Percentiles rank a stretch among this genome's conserved stretches.
Conservation (phyloP, 2,113 vertebrate genomes). For the Podiceps cristatus region DNA sequence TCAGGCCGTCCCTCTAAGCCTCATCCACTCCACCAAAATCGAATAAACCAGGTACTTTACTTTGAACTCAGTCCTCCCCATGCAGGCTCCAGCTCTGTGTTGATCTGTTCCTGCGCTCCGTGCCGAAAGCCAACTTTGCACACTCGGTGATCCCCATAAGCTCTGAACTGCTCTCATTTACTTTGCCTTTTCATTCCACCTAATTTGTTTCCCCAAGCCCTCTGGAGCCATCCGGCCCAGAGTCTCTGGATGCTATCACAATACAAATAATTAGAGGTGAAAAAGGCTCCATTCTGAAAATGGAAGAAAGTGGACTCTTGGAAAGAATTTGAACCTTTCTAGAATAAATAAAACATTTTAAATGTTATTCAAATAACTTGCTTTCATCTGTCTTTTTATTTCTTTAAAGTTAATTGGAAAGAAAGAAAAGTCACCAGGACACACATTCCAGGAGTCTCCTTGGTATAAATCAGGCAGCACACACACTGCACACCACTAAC, state of each 20-base stretch:
- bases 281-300: background rate
- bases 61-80: background rate
- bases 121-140: background rate
- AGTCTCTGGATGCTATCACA: background rate
- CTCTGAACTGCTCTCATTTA: background rate
- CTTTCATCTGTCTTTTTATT: constrained; percentile 48
- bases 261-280: background rate
- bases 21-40: background rate
- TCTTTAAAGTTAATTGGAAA: constrained; percentile 39
- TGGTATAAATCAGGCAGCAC: constrained; percentile 50
- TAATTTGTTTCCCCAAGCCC: background rate
- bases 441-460: constrained; percentile 47
- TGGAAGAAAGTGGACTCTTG: background rate
- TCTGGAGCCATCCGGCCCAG: background rate
- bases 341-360: constrained; percentile 50
- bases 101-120: background rate
- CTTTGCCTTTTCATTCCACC: background rate
- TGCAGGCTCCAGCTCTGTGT: background rate
- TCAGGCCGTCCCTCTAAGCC: background rate
- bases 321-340: constrained; percentile 35
- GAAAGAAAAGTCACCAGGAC: constrained; percentile 41
- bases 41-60: background rate
- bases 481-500: constrained; percentile 29
- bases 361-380: constrained; percentile 32
- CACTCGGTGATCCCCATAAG: background rate